Conservation (phyloP, 2,113 vertebrate species). For the Corydoras sp. region DNA sequence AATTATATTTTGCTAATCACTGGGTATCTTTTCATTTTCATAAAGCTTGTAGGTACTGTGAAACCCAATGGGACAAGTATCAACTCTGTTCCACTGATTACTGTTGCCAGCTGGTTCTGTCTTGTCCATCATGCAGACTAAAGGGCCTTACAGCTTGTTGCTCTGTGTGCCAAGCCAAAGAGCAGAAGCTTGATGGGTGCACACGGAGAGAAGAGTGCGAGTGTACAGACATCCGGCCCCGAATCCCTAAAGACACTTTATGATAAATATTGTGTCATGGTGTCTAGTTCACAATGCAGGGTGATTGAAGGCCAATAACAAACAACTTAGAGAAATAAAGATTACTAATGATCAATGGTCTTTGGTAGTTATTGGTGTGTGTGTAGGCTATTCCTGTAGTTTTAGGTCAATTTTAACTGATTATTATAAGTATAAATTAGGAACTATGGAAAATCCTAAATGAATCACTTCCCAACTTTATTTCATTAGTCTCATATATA, state of each 20-base stretch:
- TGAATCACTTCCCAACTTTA: conserved; percentile 3
- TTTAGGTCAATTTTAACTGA: no score
- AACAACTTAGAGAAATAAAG: not conserved
- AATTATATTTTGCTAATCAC: not conserved
- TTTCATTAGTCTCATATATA: conserved; percentile 12
- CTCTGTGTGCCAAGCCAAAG: conserved; percentile 78
- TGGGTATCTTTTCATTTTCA: not conserved
- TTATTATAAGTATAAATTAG: no score
- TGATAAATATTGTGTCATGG: not conserved
- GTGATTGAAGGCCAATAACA: not conserved
- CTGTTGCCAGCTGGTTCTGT: conserved; percentile 87
- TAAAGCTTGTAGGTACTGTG: conserved; percentile 86
- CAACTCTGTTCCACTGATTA: conserved; percentile 78
- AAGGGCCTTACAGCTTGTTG: conserved; percentile 83
- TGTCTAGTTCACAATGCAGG: not conserved
- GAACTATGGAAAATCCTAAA: not conserved
- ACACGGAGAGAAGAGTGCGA: conserved; percentile 82
- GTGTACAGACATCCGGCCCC: conserved; percentile 75
- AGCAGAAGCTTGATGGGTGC: conserved; percentile 29
- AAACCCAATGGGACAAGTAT: conserved; percentile 83
- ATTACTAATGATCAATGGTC: no score
- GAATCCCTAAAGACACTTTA: conserved; percentile 70
- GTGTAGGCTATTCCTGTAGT: no score
- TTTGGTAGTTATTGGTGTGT: no score
- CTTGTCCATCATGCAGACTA: conserved; percentile 71